Conservation (phyloP, 1,140 invertebrate species). For the Atta colombica region DNA sequence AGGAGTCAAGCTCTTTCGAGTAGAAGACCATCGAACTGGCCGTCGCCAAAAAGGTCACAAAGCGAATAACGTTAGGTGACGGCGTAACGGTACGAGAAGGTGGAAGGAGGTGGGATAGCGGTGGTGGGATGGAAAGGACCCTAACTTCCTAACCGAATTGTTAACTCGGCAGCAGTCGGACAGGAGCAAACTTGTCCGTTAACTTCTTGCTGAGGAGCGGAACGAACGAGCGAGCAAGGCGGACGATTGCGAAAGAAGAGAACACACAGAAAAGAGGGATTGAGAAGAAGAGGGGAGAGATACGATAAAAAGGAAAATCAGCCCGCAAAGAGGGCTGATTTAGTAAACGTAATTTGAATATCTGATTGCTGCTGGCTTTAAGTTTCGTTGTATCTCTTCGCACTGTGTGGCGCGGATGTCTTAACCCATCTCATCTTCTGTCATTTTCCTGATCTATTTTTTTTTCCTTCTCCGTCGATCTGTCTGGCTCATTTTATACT, state of each 20-base stretch:
- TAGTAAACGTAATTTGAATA: slow-evolving; percentile 83
- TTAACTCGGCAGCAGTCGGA: slow-evolving; percentile 76
- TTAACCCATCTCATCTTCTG: slow-evolving; percentile 35
- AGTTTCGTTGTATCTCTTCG: slow-evolving; percentile 54
- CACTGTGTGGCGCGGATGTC: slow-evolving; percentile 8
- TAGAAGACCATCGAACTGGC: slow-evolving; percentile 71
- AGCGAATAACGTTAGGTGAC: slow-evolving; percentile 50
- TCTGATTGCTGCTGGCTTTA: slow-evolving; percentile 77
- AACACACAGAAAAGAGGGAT: background rate
- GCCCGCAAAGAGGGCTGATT: slow-evolving; percentile 70
- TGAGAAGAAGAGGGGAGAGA: background rate
- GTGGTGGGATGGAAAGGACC: slow-evolving; percentile 44
- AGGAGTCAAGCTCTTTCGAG: slow-evolving; percentile 64
- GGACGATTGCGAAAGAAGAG: slow-evolving; percentile 35
- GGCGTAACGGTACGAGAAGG: slow-evolving; percentile 1
- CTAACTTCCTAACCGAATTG: slow-evolving; percentile 80
- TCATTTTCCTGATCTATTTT: slow-evolving; percentile 6
- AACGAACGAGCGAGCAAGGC: slow-evolving; percentile 42
- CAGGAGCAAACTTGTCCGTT: slow-evolving; percentile 76
- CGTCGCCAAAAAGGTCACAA: slow-evolving; percentile 66
- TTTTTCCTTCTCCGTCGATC: background rate
- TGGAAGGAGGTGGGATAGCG: background rate
- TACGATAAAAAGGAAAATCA: slow-evolving; percentile 13
- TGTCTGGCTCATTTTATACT: background rate
- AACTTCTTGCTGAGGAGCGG: slow-evolving; percentile 58